Evolutionary conservation across 2,797 vertebrate genomes (phyloP), one percentile per base, ranked within the genome.

Genomic region (Enteromius radiatus): DNA sequence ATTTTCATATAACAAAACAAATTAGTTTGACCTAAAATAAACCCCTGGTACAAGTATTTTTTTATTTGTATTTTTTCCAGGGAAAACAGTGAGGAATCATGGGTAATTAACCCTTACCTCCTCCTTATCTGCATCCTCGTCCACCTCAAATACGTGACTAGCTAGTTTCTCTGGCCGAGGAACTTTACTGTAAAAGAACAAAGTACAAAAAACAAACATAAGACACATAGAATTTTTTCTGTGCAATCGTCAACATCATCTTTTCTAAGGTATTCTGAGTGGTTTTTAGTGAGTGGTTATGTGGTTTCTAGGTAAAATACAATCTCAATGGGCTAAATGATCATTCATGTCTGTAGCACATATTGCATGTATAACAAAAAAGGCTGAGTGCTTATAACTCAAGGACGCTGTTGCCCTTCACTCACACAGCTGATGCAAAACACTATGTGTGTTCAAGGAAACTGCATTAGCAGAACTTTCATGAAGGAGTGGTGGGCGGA

Each of bases 51-150:
- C 21, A 56, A 56, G 9, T 56, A 3, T 56, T 11, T 23, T n/a
- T 54, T n/a, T 54, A 21, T 54, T 54, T 61, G 23, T n/a, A n/a
- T n/a, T 15, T 45, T 26, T 17, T 3, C 26, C 41, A 47, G 23
- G 5, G 26, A 63, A 47, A 8, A 47, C 75, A 56, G 9, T 15
- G 14, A 49, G 28, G 61, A 26, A 43, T 23, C 7, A 28, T 82
- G 10, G 49, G 47, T 23, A 64, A 52, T 69, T 38, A 9, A 67
- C 4, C 47, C 88, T 91, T 80, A 97, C 98, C 97, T 99, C 98
- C 1, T 99, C 97, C 92, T 98, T 99, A 88, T 99, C 98, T 73
- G 95, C 96, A 77, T 99, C 98, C 94, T 99, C 97, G 81, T 99
- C 98, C 86, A 99, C 97, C 94, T 99, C 98, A 88, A 99, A 99